These are phyloP conservation scores for Macrosoma leucophasiata DNA, from an alignment of 2,888 invertebrate genomes.

Conservation along the genomic window DNA sequence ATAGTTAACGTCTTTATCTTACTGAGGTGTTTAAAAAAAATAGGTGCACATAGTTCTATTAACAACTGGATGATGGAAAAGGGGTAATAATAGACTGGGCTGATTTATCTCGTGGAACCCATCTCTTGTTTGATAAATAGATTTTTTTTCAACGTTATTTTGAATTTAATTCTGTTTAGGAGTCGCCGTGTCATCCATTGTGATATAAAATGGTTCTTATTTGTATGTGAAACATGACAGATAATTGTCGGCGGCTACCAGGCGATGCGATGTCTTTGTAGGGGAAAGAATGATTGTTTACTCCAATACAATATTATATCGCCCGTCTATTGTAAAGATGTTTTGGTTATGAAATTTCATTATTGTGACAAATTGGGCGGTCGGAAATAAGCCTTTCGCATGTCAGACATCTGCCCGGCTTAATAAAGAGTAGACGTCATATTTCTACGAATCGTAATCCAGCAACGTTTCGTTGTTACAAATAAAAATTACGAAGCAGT, in stretches of 20 bases:
- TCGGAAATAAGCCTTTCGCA: slow-evolving; percentile 57
- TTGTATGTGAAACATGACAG: slow-evolving; percentile 69
- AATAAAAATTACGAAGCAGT: no score
- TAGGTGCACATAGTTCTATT: no score
- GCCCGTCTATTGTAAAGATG: slow-evolving; percentile 51
- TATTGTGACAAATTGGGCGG: slow-evolving; percentile 70
- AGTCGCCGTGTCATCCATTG: slow-evolving; percentile 53
- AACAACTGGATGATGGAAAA: no score
- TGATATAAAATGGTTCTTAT: slow-evolving; percentile 64
- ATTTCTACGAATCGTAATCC: slow-evolving; percentile 37
- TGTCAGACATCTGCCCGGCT: slow-evolving; percentile 44
- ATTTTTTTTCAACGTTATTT: slow-evolving; percentile 56
- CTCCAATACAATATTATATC: slow-evolving; percentile 56
- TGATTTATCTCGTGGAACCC: slow-evolving; percentile 58
- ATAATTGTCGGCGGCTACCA: slow-evolving; percentile 66
- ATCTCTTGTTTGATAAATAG: slow-evolving; percentile 67
- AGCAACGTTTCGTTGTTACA: not conserved
- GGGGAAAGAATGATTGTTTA: slow-evolving; percentile 52
- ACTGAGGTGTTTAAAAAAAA: no score
- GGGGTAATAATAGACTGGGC: slow-evolving; percentile 62
- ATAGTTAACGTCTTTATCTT: no score
- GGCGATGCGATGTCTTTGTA: slow-evolving; percentile 68
- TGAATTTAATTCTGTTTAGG: slow-evolving; percentile 48
- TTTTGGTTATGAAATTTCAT: slow-evolving; percentile 68
- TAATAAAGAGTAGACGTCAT: slow-evolving; percentile 35